Evolutionary conservation across 1,140 invertebrate species (phyloP), one percentile per base, ranked within the genome.

Genomic region (Calliphora vicina): DNA sequence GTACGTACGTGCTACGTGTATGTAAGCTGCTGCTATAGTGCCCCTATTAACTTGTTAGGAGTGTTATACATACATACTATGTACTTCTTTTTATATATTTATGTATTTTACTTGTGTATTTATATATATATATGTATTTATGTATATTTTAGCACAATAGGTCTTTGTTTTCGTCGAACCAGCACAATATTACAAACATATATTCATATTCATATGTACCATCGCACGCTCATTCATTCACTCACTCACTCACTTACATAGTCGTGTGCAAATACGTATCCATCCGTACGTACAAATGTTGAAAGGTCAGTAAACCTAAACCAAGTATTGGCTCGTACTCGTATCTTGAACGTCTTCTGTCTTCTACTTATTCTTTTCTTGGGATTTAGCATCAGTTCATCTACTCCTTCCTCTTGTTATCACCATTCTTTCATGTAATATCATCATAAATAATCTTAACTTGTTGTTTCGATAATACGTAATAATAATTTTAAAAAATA

Each of bases 1-100:
- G 23, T 10, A 23, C n/a, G n/a, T n/a, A n/a, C n/a, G n/a, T n/a
- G n/a, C 35, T 35, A 35, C n/a, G 35, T 35, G 10, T 1, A 5
- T 35, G 10, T 35, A 35, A 35, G 35, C 35, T 67, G 23, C 0
- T 67, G 57, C 20, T 67, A 23, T 25, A 67, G 61, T 67, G 61
- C 61, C 61, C 61, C 61, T 67, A 67, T 67, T 67, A 67, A 67
- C 20, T 67, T 67, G 61, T 67, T 67, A 67, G 61, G 61, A 67
- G 20, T 57, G 35, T 35, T 35, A 35, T 35, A 1, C 35, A 35
- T 35, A 35, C 29, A 35, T 35, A 35, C 29, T 35, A 35, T 8
- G 8, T 35, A 35, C 29, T 4, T 35, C 2, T 8, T 4, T 35
- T 4, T 8, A 35, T 35, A 35, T 8, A 35, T 35, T 4, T 8